Conservation (phyloP, 1,140 invertebrate genomes). For the Pentalonia nigronervosa region DNA sequence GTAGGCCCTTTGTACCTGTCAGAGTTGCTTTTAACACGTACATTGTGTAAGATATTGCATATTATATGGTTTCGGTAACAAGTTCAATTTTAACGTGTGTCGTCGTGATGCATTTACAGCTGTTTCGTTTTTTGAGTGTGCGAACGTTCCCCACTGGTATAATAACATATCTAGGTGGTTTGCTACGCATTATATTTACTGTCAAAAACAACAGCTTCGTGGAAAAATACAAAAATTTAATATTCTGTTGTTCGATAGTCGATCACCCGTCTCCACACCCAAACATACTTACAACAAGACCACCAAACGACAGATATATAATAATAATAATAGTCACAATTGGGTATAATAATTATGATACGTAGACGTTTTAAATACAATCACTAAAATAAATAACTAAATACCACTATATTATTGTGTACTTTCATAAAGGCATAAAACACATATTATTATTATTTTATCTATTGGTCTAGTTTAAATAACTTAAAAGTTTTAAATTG, state of each 20-base stretch:
- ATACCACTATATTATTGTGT: too few relatives aligned
- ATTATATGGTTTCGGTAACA: not conserved
- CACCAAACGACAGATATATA: not conserved
- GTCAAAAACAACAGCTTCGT: not conserved
- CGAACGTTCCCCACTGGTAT: not conserved
- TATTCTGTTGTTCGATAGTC: not conserved
- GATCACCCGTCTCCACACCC: not conserved
- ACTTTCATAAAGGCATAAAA: not conserved
- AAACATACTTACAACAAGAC: not conserved
- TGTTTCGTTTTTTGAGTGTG: not conserved
- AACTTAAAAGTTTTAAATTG: not conserved
- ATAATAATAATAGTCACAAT: not conserved
- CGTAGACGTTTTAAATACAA: not conserved
- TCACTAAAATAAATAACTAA: too few relatives aligned
- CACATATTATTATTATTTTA: not conserved
- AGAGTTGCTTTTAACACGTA: not conserved
- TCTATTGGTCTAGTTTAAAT: not conserved
- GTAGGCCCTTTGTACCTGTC: not conserved
- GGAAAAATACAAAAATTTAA: not conserved
- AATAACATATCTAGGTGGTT: not conserved
- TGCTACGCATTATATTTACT: not conserved
- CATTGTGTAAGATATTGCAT: not conserved
- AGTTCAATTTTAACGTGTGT: not conserved
- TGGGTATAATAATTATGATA: not conserved
- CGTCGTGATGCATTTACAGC: not conserved